Evolutionary conservation across 2,888 invertebrate species (phyloP), one percentile per base, ranked within the genome.

Genomic region (Agrotis puta): DNA sequence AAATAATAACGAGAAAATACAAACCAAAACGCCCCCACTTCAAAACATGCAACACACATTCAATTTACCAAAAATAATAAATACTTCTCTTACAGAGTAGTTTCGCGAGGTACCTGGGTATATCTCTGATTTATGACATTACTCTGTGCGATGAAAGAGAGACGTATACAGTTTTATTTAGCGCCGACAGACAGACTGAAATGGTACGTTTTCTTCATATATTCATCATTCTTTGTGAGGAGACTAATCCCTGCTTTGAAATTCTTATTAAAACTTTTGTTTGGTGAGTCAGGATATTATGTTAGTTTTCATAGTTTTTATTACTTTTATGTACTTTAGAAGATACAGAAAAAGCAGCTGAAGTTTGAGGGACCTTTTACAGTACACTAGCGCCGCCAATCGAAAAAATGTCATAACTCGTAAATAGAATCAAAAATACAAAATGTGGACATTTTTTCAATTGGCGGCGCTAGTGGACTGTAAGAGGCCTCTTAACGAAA

Each of bases 101-200:
- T 48, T 48, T 57, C 18, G 47, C 66, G 7, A 47, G 61, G 62
- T 76, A 72, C 79, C 79, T 68, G 68, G 33, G 64, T 70, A 66
- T 77, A 77, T 47, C 48, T 66, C 70, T 80, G 77, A 84, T 82
- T 84, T 84, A 84, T 70, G 58, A 50, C 71, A 43, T 47, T 67
- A 74, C 69, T 82, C 64, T 66, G 48, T 27, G 59, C 65, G 70
- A 77, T 81, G 83, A 79, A 72, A 77, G 62, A 62, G 71, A 82
- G 64, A 70, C 63, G 70, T 74, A 78, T 67, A 61, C 63, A 69
- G 62, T 70, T 83, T 82, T 74, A 80, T 80, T 69, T 80, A 64
- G 54, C 59, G 45, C 57, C 70, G 65, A 66, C 51, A 75, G 67
- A 64, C 51, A 58, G 51, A 76, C 66, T 67, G 47, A 57, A 74